Percentiles rank a stretch among this genome's conserved stretches.
Conservation (phyloP, 1,140 invertebrate species). For the Drosophila arizonae region DNA sequence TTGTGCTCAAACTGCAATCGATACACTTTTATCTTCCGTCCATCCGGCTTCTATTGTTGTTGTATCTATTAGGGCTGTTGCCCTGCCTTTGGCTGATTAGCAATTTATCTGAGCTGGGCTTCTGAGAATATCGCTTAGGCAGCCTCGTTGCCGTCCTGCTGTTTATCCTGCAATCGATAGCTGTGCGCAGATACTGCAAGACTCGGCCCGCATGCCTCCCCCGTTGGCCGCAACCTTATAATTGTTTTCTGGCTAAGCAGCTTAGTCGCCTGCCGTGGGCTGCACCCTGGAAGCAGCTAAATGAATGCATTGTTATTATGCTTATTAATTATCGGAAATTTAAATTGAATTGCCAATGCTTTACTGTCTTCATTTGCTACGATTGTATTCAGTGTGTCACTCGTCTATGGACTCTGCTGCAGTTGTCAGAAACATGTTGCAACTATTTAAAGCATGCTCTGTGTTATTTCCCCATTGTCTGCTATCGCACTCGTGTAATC, state of each 20-base stretch:
- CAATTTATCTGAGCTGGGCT: conserved; percentile 54
- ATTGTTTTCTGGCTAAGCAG: conserved; percentile 44
- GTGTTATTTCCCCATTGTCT: conserved; percentile 58
- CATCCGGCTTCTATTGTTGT: conserved; percentile 41
- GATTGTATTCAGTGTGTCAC: conserved; percentile 27
- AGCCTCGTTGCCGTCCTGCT: conserved; percentile 4
- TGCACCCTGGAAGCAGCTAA: conserved; percentile 13
- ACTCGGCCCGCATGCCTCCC: too few species aligned
- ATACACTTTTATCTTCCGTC: conserved; percentile 59
- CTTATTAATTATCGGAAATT: background rate
- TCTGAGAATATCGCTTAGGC: conserved; percentile 46
- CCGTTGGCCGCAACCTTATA: background rate
- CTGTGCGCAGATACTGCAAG: conserved; percentile 42
- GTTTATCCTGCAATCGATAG: background rate
- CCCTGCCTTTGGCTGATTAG: conserved; percentile 65
- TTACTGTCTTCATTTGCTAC: conserved; percentile 63
- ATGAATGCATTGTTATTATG: conserved; percentile 2
- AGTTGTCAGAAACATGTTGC: conserved; percentile 55
- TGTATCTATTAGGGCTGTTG: conserved; percentile 34
- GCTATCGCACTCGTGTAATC: conserved; percentile 64
- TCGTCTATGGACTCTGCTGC: conserved; percentile 36
- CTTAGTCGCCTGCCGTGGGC: conserved; percentile 23
- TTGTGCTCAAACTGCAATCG: conserved; percentile 65
- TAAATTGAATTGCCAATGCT: conserved; percentile 5
- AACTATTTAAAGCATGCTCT: conserved; percentile 12